phyloP scores from a whole-genome alignment of 2,888 invertebrate species.

The Phlogophora meticulosa region DNA sequence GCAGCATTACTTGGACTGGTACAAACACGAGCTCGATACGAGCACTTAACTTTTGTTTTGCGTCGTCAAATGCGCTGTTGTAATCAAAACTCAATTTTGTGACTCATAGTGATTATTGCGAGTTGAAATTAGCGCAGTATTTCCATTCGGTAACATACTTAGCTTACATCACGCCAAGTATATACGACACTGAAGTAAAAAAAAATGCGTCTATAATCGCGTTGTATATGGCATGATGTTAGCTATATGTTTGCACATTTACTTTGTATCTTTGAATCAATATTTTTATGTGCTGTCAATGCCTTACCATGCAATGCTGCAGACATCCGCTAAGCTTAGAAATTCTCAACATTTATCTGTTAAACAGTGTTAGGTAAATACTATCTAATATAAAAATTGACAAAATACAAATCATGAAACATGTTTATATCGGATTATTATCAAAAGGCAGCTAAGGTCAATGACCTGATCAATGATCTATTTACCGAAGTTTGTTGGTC shows the following conservation, averaged over 20 bases:
- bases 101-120: slow-evolving; percentile 42
- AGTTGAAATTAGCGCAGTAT: slow-evolving; percentile 5
- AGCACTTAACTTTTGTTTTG: slow-evolving; percentile 30
- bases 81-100: slow-evolving; percentile 1
- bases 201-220: not conserved
- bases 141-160: slow-evolving; percentile 2
- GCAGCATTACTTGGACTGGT: slow-evolving; percentile 43
- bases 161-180: slow-evolving; percentile 6
- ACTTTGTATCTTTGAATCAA: not conserved
- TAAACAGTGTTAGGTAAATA: slow-evolving; percentile 65
- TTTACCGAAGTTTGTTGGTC: slow-evolving; percentile 30
- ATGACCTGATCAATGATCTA: slow-evolving; percentile 17
- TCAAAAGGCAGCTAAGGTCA: slow-evolving; percentile 42
- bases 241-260: slow-evolving; percentile 4
- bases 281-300: slow-evolving; percentile 8
- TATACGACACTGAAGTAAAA: slow-evolving; percentile 5
- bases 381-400: slow-evolving; percentile 59
- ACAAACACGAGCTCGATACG: slow-evolving; percentile 30
- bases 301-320: slow-evolving; percentile 39
- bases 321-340: slow-evolving; percentile 46
- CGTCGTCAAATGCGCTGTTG: not conserved
- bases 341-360: slow-evolving; percentile 64
- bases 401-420: slow-evolving; percentile 44
- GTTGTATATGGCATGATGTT: not conserved
- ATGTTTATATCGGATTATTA: slow-evolving; percentile 32